Conservation (phyloP, 2,797 vertebrate species). For the Capromys pilorides region DNA sequence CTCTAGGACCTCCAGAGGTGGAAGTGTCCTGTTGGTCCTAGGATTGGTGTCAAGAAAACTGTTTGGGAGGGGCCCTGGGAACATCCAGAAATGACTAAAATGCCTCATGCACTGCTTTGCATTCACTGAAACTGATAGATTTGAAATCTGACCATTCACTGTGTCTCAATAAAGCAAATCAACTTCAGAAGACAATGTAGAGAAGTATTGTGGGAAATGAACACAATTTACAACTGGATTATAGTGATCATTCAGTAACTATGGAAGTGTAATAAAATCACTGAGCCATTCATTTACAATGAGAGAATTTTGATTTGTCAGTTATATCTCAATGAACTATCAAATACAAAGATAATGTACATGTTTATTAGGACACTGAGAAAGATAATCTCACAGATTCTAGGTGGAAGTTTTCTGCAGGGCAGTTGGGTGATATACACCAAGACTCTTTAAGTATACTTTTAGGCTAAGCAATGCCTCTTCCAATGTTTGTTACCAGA, state of each 20-base stretch:
- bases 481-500: neutral
- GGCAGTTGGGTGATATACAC: neutral
- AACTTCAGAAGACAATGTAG: neutral
- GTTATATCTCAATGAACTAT: neutral
- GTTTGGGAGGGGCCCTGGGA: neutral
- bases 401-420: neutral
- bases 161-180: neutral
- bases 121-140: neutral
- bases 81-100: neutral
- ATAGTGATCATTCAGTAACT: neutral
- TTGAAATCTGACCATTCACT: neutral
- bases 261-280: neutral
- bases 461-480: neutral
- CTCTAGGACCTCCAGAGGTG: neutral
- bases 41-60: neutral
- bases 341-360: neutral
- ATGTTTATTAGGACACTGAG: neutral
- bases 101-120: neutral
- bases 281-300: neutral
- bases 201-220: neutral
- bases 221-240: neutral
- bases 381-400: neutral
- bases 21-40: neutral
- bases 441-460: neutral
- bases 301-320: neutral